Evolutionary conservation across 2,797 vertebrate genomes (phyloP), one percentile per base, ranked within the genome.

Genomic region (Sarcoramphus papa): DNA sequence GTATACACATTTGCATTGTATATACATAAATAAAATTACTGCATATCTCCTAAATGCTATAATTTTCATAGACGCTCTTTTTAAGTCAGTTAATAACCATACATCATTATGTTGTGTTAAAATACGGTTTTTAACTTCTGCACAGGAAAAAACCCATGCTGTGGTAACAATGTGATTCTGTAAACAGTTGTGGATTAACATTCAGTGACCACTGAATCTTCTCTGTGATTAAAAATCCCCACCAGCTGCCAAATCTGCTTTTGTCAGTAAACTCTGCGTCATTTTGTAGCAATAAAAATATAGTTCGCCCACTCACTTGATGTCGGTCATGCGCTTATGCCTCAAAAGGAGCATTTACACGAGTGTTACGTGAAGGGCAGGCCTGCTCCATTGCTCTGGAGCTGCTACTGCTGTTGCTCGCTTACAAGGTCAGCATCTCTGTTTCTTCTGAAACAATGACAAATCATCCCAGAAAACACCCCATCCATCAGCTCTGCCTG

Each of bases 151-250:
- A 7, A 25, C 50, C 25, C 31, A 50, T 4, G 8, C 81, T 68
- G 54, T 2, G 3, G 57, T 43, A 77, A 68, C 37, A 50, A 45
- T 2, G 6, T 3, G 37, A 79, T 70, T 87, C 67, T 70, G 53
- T 83, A 64, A 95, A 67, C 64, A 80, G 75, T 43, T 85, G 62
- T 62, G 62, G 87, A 91, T 97, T 95, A 96, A 76, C 64, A 60
- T 74, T 68, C 87, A 85, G 75, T 48, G 78, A 75, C 89, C 92
- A 96, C 75, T 28, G 68, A 83, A 85, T 83, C 72, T 91, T 92
- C 84, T 77, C 78, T 56, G 45, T 92, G 87, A 93, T 94, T 95
- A 92, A 95, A 95, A 90, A 68, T 69, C 78, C 64, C 56, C 60
- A 74, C 70, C 78, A 94, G 85, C 84, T 87, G 70, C 91, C 75